Base-by-base conservation (phyloP, 2,797 vertebrate species). In the Chelon labrosus region DNA sequence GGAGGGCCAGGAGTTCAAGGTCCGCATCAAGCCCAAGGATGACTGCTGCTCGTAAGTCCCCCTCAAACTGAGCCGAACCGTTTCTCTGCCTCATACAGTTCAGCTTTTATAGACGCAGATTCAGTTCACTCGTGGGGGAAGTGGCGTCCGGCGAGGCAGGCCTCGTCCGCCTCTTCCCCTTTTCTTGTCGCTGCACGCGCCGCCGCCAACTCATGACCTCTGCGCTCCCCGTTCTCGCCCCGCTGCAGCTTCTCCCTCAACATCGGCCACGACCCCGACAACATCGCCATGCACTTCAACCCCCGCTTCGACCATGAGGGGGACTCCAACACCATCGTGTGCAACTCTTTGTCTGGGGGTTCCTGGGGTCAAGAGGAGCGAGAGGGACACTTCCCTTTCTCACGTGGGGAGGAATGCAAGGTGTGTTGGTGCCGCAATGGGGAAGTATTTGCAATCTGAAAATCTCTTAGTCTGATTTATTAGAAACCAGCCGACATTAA, bases 221-320 rank as follows among this genome's bases (percentile, higher is more conserved):
- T 67, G 12, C 5, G 10, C 13, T 14, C 12, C 14, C 22, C 22
- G 22, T 22, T 22, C 22, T 22, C 22, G n/a, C 44, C 41, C 46
- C 2, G 3, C 10, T 27, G 12, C 79, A 96, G 95, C 19, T 96
- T 96, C 52, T n/a, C 90, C 16, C 65, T 96, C 77, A 94, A 95
- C 85, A 88, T 96, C 9, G 95, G 95, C 3, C 92, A 93, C 0
- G 80, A 90, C 11, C 0, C 68, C 0, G 85, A 94, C 0, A 85
- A 92, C 70, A 37, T 95, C 1, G 95, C 93, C 0, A 47, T 96
- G 65, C 95, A 96, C 89, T 93, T 96, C 59, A 95, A 94, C 83
- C 92, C 94, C 1, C 93, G 94, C 1, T 95, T 95, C 2, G 66
- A 81, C 2, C 0, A 0, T 0, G 0, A 3, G 0, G 47, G 73